A percentile compares a stretch with the other conserved stretches of the same genome.
phyloP scores from a whole-genome alignment of 2,797 vertebrate species.

The Lacerta agilis region DNA sequence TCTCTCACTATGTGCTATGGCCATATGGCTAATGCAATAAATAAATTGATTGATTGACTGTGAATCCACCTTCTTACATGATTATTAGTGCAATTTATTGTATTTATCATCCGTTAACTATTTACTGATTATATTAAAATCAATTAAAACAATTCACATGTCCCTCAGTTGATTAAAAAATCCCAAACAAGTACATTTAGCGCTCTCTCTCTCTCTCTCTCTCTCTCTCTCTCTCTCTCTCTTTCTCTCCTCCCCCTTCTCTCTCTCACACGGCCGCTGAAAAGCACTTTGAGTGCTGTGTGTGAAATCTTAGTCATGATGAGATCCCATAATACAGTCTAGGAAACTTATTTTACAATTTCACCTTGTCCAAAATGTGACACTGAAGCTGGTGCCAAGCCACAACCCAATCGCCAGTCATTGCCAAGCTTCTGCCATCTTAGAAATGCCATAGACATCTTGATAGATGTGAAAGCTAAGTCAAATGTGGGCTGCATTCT shows the following conservation, averaged over 20 bases:
- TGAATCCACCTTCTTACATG: neutral
- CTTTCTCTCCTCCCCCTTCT: too few relatives aligned
- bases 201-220: neutral
- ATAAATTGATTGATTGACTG: neutral
- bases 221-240: too few relatives aligned
- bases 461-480: conserved; percentile 23
- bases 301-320: neutral
- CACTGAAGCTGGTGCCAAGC: conserved; percentile 68
- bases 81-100: neutral
- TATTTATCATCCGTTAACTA: neutral
- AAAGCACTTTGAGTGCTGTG: neutral
- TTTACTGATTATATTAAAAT: too few relatives aligned
- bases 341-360: conserved; percentile 62
- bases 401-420: conserved; percentile 70
- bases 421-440: conserved; percentile 69
- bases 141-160: neutral
- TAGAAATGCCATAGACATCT: conserved; percentile 58
- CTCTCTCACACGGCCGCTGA: neutral
- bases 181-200: neutral
- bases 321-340: conserved; percentile 5
- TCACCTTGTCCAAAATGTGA: conserved; percentile 64
- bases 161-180: neutral
- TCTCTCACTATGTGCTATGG: too few relatives aligned
- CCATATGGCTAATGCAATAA: too few relatives aligned
- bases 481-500: conserved; percentile 48